phyloP scores from a whole-genome alignment of 1,140 invertebrate genomes.

The Hypothenemus hampei region DNA sequence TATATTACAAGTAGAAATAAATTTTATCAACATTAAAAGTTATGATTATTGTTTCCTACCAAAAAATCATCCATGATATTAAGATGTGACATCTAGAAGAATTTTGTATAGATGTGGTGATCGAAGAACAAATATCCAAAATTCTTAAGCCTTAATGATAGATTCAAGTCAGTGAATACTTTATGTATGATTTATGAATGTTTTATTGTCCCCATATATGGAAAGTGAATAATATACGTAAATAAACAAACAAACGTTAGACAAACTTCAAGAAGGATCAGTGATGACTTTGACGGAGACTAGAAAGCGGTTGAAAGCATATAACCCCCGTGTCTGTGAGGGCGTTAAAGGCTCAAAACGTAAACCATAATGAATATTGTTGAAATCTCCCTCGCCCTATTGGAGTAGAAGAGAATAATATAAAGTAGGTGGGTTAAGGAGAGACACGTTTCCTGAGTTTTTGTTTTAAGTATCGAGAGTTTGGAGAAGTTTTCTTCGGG shows the following conservation, averaged over 20 bases:
- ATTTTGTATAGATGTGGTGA: no score
- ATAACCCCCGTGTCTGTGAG: slow-evolving; percentile 12
- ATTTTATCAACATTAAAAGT: no score
- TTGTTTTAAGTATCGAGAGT: slow-evolving; percentile 19
- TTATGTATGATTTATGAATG: no score
- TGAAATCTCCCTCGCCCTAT: slow-evolving; percentile 17
- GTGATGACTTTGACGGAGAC: slow-evolving; percentile 12
- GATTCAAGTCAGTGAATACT: no score
- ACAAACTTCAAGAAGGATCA: slow-evolving; percentile 23
- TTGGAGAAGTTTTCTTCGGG: slow-evolving; percentile 22
- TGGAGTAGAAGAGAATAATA: slow-evolving; percentile 18
- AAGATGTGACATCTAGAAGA: no score
- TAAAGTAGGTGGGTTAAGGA: slow-evolving; percentile 25
- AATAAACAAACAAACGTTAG: slow-evolving; percentile 1
- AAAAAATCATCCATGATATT: no score
- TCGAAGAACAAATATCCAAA: no score
- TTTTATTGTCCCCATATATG: no score
- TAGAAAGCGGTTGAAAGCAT: slow-evolving; percentile 18
- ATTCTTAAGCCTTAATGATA: no score
- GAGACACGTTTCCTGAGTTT: slow-evolving; percentile 25
- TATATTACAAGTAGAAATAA: no score
- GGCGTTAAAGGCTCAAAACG: slow-evolving; percentile 17
- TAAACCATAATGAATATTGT: slow-evolving; percentile 30
- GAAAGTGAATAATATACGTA: slow-evolving; percentile 2
- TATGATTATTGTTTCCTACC: no score